phyloP scores from a whole-genome alignment of 2,888 invertebrate genomes.

The Drosophila subquinaria region DNA sequence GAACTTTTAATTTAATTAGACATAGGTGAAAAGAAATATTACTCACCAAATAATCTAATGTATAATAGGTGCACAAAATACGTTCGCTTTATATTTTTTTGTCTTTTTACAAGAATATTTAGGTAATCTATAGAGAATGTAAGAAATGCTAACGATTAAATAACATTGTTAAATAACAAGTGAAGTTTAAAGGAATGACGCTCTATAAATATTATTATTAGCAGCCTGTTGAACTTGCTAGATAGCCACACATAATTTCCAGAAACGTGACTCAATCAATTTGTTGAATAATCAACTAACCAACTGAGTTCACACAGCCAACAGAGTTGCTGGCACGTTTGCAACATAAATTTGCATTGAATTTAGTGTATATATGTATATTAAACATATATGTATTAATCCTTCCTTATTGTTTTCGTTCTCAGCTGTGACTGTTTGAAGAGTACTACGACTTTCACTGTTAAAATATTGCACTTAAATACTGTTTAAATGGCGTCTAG shows the following conservation, averaged over 20 bases:
- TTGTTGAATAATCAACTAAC: conserved; percentile 25
- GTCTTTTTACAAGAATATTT: no score
- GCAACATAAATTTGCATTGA: conserved; percentile 17
- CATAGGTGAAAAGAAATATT: no score
- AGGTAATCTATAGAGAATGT: no score
- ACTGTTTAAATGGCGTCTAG: conserved; percentile 17
- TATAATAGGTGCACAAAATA: no score
- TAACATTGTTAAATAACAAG: no score
- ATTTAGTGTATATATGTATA: not conserved
- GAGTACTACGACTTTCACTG: conserved; percentile 4
- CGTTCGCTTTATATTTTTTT: no score
- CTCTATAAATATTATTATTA: conserved; percentile 10
- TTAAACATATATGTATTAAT: no score
- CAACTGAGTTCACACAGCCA: conserved; percentile 13
- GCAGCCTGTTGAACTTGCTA: conserved; percentile 3
- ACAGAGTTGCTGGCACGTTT: conserved; percentile 11
- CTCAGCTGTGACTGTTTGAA: not conserved
- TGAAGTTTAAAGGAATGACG: not conserved
- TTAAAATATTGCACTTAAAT: conserved; percentile 9
- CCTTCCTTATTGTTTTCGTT: no score
- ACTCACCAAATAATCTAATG: no score
- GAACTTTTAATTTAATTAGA: no score
- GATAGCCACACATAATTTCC: conserved; percentile 16
- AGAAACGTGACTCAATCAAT: conserved; percentile 57
- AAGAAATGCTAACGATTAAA: no score